phyloP scores from a whole-genome alignment of 1,140 invertebrate species.

The Aporrectodea caliginosa region DNA sequence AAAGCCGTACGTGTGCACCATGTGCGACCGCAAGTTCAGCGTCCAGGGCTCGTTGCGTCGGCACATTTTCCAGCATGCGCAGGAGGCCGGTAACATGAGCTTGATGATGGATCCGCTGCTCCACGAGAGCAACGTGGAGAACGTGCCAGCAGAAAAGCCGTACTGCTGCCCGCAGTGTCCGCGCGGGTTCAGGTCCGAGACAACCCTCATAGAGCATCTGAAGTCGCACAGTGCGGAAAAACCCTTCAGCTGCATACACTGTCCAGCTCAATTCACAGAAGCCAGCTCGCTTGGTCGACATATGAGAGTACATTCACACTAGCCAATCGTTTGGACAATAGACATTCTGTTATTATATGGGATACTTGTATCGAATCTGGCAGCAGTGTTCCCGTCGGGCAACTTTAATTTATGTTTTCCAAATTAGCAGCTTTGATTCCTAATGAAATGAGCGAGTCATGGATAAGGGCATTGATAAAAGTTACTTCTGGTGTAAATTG shows the following conservation, averaged over 20 bases:
- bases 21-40: constrained; percentile 50
- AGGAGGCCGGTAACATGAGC: too few relatives aligned
- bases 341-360: too few relatives aligned
- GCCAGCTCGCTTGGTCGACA: constrained; percentile 1
- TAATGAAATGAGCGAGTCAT: too few relatives aligned
- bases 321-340: too few relatives aligned
- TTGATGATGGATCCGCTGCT: too few relatives aligned
- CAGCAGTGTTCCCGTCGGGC: too few relatives aligned
- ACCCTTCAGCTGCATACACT: constrained; percentile 4
- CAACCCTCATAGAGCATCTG: constrained; percentile 16
- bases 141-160: constrained; percentile 12
- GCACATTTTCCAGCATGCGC: constrained; percentile 48
- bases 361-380: too few relatives aligned
- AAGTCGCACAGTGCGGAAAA: constrained; percentile 22
- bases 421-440: too few relatives aligned
- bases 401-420: too few relatives aligned
- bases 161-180: constrained; percentile 18
- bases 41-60: constrained; percentile 52
- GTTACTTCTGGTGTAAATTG: too few relatives aligned
- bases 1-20: constrained; percentile 46
- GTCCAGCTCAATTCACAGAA: constrained; percentile 8
- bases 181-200: not conserved
- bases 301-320: constrained; percentile 13
- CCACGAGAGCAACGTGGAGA: not conserved
- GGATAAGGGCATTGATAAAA: too few relatives aligned